Conservation (phyloP, 2,888 invertebrate genomes). For the Ochropacha duplaris region DNA sequence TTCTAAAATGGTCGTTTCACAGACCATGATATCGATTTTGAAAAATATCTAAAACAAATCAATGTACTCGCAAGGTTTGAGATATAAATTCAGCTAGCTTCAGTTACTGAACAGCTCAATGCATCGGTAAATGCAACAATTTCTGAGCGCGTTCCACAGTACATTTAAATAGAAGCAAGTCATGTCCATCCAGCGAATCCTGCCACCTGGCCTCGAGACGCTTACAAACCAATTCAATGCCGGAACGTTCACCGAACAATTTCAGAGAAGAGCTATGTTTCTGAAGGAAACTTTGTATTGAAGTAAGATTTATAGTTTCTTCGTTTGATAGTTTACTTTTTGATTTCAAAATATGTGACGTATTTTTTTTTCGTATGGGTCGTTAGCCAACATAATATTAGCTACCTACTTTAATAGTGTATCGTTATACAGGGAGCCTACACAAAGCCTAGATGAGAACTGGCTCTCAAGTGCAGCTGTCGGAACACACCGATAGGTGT, state of each 20-base stretch:
- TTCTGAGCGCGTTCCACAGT: not conserved
- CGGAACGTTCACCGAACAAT: not conserved
- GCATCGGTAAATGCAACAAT: not conserved
- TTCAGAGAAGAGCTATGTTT: not conserved
- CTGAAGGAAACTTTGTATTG: not conserved
- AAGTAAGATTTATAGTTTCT: not conserved
- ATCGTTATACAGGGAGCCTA: too few species aligned
- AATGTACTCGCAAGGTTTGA: too few species aligned
- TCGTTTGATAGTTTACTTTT: not conserved
- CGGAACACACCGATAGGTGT: too few species aligned
- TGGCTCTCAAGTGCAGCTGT: too few species aligned
- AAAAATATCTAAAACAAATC: too few species aligned
- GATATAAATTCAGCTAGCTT: not conserved
- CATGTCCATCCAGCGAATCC: not conserved
- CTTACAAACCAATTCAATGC: not conserved
- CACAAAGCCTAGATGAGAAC: too few species aligned
- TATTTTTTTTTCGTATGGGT: too few species aligned
- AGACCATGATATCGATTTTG: too few species aligned
- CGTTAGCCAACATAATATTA: too few species aligned
- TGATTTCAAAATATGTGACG: too few species aligned
- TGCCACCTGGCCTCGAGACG: not conserved
- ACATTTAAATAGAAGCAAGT: not conserved
- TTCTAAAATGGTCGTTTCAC: too few species aligned
- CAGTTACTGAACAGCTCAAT: not conserved
- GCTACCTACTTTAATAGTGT: too few species aligned